A percentile compares a stretch with the other conserved stretches of the same genome.
Conservation (phyloP, 2,113 vertebrate genomes). For the Percopsis transmontana region DNA sequence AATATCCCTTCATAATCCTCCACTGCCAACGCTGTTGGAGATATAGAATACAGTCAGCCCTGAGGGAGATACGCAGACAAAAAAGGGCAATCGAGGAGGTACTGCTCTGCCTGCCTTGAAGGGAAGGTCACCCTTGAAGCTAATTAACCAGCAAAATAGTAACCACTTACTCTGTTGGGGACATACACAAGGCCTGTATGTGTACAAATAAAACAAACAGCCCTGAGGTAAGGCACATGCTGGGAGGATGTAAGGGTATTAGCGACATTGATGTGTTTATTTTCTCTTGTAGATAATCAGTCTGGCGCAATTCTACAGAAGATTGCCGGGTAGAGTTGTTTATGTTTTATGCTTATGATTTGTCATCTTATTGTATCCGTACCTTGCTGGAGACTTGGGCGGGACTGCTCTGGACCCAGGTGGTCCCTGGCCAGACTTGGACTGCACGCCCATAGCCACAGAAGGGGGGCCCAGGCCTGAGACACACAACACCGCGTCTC, state of each 20-base stretch:
- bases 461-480: slow-evolving; percentile 80
- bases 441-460: slow-evolving; percentile 81
- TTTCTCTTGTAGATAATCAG: slow-evolving; percentile 1
- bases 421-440: slow-evolving; percentile 77
- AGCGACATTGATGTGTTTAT: not conserved
- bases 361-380: slow-evolving; percentile 8
- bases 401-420: slow-evolving; percentile 81
- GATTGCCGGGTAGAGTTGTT: not conserved
- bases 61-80: slow-evolving; percentile 10
- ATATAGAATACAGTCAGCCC: slow-evolving; percentile 31
- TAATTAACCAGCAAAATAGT: slow-evolving; percentile 48
- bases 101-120: slow-evolving; percentile 21
- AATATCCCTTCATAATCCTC: not conserved
- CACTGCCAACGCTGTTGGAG: slow-evolving; percentile 1
- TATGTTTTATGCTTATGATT: not conserved
- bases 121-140: slow-evolving; percentile 32
- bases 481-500: slow-evolving; percentile 13
- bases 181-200: slow-evolving; percentile 22
- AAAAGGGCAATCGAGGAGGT: slow-evolving; percentile 19
- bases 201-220: slow-evolving; percentile 9
- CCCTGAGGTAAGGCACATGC: not conserved
- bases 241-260: not conserved
- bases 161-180: slow-evolving; percentile 20
- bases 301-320: not conserved
- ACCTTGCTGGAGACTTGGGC: slow-evolving; percentile 83